Conservation (phyloP, 2,888 invertebrate species). For the Clunio marinus region DNA sequence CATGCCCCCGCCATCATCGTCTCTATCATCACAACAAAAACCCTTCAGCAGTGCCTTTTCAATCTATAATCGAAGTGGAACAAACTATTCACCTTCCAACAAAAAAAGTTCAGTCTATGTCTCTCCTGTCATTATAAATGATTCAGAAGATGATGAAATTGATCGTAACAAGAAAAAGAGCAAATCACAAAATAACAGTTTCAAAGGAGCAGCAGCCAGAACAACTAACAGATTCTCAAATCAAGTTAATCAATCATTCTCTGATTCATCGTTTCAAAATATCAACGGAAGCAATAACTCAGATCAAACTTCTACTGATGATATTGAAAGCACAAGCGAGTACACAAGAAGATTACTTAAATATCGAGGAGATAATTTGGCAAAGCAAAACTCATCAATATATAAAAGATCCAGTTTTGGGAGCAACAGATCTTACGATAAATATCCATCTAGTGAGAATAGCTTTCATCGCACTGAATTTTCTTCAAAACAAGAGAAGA, state of each 20-base stretch:
- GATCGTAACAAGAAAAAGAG: slow-evolving; percentile 5
- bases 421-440: slow-evolving; percentile 50
- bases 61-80: background rate
- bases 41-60: no score
- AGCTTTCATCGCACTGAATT: slow-evolving; percentile 40
- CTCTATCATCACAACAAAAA: background rate
- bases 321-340: slow-evolving; percentile 67
- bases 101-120: slow-evolving; percentile 22
- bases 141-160: slow-evolving; percentile 33
- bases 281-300: background rate
- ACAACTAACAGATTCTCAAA: background rate
- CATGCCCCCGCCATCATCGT: slow-evolving; percentile 1
- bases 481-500: slow-evolving; percentile 41
- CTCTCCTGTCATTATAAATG: slow-evolving; percentile 37
- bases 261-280: background rate
- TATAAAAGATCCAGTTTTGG: slow-evolving; percentile 46
- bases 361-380: slow-evolving; percentile 40
- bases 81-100: background rate
- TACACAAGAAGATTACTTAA: slow-evolving; percentile 57
- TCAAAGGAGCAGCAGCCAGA: background rate
- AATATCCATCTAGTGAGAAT: slow-evolving; percentile 30
- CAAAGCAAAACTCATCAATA: slow-evolving; percentile 46
- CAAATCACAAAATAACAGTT: background rate
- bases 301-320: slow-evolving; percentile 53
- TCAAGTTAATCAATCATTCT: background rate